Evolutionary conservation across 2,113 vertebrate species (phyloP), one percentile per base, ranked within the genome.

Genomic region (Penelope pileata): DNA sequence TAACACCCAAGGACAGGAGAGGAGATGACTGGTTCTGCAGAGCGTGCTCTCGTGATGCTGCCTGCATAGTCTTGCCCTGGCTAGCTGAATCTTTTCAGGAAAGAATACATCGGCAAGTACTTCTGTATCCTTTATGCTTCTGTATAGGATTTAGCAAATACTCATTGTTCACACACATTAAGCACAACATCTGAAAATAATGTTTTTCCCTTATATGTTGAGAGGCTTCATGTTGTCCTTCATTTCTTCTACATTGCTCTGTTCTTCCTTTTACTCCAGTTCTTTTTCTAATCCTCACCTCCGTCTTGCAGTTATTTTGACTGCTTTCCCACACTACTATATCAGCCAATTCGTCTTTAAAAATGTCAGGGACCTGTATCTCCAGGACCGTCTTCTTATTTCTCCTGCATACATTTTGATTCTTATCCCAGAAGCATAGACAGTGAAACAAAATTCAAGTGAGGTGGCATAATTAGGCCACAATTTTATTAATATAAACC

Each of bases 401-500:
- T 80, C 68, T 81, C 7, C 47, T 83, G 34, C 76, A 88, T 50
- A 29, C 36, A 77, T 90, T 94, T 90, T 58, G 3, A 40, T 72
- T 86, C 53, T 85, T 73, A 30, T 89, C 95, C 93, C 91, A 92
- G 86, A 89, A 90, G 91, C 43, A 72, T 6, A 40, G 77, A 84
- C 92, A 93, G 6, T 86, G 77, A 93, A 89, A 60, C 42, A 93
- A 92, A 89, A 94, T 56, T 81, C 60, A 72, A 82, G 66, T 47
- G 22, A 78, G 19, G 30, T 82, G n/a, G 43, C 53, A 60, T 92
- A 97, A 97, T 89, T 96, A 95, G 96, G 95, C 45, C 94, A 87
- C 36, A 86, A 86, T 93, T 87, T 95, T 86, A 95, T 95, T 95
- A 94, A 92, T 66, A 93, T 86, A 81, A 79, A 26, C 54, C 92